Evolutionary conservation across 2,113 vertebrate species (phyloP).

Genomic region (Sminthopsis crassicaudata): DNA sequence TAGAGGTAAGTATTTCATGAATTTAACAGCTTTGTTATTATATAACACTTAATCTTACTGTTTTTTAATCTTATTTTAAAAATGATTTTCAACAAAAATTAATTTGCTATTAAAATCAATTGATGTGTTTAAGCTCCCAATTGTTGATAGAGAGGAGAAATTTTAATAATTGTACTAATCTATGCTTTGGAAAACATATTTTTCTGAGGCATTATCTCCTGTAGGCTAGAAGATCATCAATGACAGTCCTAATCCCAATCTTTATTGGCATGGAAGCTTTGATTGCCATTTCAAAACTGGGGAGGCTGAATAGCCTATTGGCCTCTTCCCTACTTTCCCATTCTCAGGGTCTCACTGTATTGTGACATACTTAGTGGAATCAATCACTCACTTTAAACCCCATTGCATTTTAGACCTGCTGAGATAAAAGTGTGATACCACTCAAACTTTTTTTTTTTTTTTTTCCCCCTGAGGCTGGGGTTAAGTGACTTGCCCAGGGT

Average conservation of each 20-base stretch:
- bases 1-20: slow-evolving; percentile 82
- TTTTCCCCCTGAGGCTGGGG: too few relatives aligned
- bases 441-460: too few relatives aligned
- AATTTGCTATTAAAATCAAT: background rate
- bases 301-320: background rate
- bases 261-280: background rate
- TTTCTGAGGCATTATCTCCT: background rate
- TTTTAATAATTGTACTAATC: background rate
- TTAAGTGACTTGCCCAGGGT: too few relatives aligned
- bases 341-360: background rate
- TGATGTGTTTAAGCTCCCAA: background rate
- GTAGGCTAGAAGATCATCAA: background rate
- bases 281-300: background rate
- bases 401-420: background rate
- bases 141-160: background rate
- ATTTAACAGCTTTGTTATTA: background rate
- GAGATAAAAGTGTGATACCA: background rate
- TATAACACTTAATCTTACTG: background rate
- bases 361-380: background rate
- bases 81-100: slow-evolving; percentile 3
- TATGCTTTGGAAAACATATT: background rate
- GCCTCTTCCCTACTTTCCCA: background rate
- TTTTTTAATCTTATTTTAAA: background rate
- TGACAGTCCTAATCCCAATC: background rate
- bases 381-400: background rate